Evolutionary conservation across 2,888 invertebrate genomes (phyloP), one percentile per base, ranked within the genome.

Genomic region (Synergus japonicus): DNA sequence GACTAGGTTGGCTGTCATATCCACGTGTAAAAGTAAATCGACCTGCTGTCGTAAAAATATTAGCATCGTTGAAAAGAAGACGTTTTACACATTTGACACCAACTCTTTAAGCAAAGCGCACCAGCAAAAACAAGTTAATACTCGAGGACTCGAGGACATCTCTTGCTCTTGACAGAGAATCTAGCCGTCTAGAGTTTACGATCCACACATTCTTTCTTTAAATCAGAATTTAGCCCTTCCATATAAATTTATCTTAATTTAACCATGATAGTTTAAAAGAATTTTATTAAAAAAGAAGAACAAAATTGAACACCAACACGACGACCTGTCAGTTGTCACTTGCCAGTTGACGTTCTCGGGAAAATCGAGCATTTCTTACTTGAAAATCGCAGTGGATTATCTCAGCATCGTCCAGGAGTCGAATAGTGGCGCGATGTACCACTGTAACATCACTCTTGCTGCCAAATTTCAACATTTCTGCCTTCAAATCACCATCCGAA

Each of bases 301-400:
- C 46, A 69, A 15, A 15, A n/a, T 37, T 37, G 29, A 4, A 15
- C 10, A 73, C 22, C n/a, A 4, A 15, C 10, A 73, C 22, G 7
- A 7, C 41, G 49, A 69, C 22, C 37, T 73, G 54, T 73, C 73
- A 73, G 37, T n/a, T 73, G 73, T 73, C 54, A 73, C 29, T n/a
- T 37, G 37, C 37, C 49, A 49, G 15, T 29, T 54, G 9, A 41
- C 54, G n/a, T 58, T 18, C n/a, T 73, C 10, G 12, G n/a, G 10
- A 41, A 73, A 54, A 46, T 44, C 49, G 10, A 22, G 76, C 76
- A 13, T 79, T 78, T 82, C 88, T 92, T 92, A 96, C 96, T 95
- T 97, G 97, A 94, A 97, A 97, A 94, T 97, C 97, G 92, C 97
- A 97, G 94, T 98, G 97, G 91, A 98, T 94, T 90, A 97, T 96